Conservation (phyloP, 1,140 invertebrate species). For the Geopemphigus sp. region DNA sequence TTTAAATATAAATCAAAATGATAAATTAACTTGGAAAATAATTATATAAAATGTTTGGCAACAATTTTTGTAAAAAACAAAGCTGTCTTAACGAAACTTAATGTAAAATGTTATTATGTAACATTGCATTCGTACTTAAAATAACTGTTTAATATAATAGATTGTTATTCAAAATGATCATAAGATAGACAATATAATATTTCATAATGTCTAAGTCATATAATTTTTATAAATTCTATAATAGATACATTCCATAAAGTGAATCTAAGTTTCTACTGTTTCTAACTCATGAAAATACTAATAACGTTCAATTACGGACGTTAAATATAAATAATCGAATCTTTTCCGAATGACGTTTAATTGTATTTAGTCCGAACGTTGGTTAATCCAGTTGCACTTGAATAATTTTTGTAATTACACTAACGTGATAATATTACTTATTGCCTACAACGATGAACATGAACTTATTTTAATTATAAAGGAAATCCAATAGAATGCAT, state of each 20-base stretch:
- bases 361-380: not conserved
- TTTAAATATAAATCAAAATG: too few species aligned
- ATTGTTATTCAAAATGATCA: too few species aligned
- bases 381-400: not conserved
- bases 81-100: too few species aligned
- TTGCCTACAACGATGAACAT: too few species aligned
- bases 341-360: not conserved
- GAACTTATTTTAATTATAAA: not conserved
- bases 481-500: constrained; percentile 59
- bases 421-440: not conserved
- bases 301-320: not conserved
- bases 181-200: too few species aligned
- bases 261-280: not conserved
- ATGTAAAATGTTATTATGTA: too few species aligned
- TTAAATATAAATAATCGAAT: not conserved
- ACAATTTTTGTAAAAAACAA: too few species aligned
- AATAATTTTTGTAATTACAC: not conserved
- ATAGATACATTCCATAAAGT: not conserved
- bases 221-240: not conserved
- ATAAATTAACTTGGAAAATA: too few species aligned
- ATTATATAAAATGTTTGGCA: too few species aligned
- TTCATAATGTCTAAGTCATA: too few species aligned
- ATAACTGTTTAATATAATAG: too few species aligned
- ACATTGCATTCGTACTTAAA: too few species aligned
- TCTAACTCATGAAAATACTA: not conserved